These are phyloP conservation scores for Ancistrus triradiatus DNA, from an alignment of 2,113 vertebrate genomes.

Conservation along the genomic window DNA sequence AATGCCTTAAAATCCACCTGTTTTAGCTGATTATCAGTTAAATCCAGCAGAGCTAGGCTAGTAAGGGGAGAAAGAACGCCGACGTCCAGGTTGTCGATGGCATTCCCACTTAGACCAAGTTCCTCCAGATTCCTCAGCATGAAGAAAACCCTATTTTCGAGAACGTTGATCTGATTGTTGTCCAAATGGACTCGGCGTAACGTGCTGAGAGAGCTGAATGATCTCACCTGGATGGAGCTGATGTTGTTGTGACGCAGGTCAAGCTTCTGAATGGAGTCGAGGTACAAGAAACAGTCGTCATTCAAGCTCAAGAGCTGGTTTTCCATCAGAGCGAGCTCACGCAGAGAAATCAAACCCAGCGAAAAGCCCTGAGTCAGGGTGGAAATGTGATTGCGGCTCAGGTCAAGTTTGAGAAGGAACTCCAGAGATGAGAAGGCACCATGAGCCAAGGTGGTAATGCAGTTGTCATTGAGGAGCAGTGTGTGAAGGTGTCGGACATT, in stretches of 20 bases:
- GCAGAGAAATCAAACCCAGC: conserved; percentile 58
- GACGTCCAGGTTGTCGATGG: conserved; percentile 54
- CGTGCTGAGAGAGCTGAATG: conserved; percentile 65
- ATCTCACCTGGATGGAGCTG: conserved; percentile 49
- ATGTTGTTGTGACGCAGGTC: conserved; percentile 69
- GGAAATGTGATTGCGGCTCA: conserved; percentile 67
- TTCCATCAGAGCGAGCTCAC: conserved; percentile 64
- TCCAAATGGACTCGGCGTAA: conserved; percentile 68
- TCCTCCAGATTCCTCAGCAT: conserved; percentile 73
- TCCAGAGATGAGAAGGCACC: conserved; percentile 64
- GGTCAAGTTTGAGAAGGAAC: conserved; percentile 71
- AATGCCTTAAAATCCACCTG: conserved; percentile 71
- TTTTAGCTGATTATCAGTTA: conserved; percentile 64
- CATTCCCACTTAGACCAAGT: conserved; percentile 68
- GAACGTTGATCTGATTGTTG: conserved; percentile 57
- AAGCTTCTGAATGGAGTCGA: conserved; percentile 68
- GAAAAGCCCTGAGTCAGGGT: conserved; percentile 64
- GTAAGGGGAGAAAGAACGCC: conserved; percentile 65
- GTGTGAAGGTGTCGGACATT: conserved; percentile 60
- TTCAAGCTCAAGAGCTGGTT: conserved; percentile 61
- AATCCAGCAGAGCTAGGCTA: conserved; percentile 66
- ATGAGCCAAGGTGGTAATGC: conserved; percentile 59
- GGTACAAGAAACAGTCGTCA: conserved; percentile 60
- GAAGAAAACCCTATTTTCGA: conserved; percentile 68
- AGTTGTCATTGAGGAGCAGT: conserved; percentile 70